Percentiles rank a stretch among this genome's conserved stretches.
Conservation (phyloP, 2,888 invertebrate species). For the Taenaris catops region DNA sequence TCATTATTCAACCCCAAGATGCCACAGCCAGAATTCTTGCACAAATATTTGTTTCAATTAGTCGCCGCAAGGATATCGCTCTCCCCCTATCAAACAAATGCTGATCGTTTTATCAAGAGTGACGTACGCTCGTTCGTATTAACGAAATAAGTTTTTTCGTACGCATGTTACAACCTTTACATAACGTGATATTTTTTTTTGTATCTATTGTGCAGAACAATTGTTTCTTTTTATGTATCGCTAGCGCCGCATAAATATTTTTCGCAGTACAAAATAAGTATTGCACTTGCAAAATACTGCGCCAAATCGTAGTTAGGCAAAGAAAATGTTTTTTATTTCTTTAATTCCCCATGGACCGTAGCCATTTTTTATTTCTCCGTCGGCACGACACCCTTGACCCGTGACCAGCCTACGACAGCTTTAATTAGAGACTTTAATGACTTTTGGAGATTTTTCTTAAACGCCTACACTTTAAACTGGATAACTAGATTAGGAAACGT, state of each 20-base stretch:
- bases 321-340: constrained; percentile 11
- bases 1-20: constrained; percentile 16
- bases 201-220: too few species aligned
- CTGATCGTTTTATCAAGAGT: constrained; percentile 54
- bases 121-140: constrained; percentile 34
- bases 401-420: constrained; percentile 38
- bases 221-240: too few species aligned
- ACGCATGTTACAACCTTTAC: too few species aligned
- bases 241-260: too few species aligned
- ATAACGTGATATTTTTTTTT: too few species aligned
- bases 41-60: constrained; percentile 77
- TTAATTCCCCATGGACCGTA: constrained; percentile 16
- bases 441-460: constrained; percentile 48
- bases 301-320: constrained; percentile 4
- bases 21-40: constrained; percentile 32
- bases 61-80: constrained; percentile 44
- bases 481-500: constrained; percentile 51
- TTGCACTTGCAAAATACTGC: too few species aligned
- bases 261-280: too few species aligned
- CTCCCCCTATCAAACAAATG: constrained; percentile 54
- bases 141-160: constrained; percentile 2
- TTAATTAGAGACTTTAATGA: constrained; percentile 70
- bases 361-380: constrained; percentile 37
- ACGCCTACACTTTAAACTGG: constrained; percentile 39
- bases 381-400: constrained; percentile 32